A percentile compares a stretch with the other conserved stretches of the same genome.
These are phyloP conservation scores for Sesamia nonagrioides DNA, from an alignment of 1,140 invertebrate species.

Conservation along the genomic window DNA sequence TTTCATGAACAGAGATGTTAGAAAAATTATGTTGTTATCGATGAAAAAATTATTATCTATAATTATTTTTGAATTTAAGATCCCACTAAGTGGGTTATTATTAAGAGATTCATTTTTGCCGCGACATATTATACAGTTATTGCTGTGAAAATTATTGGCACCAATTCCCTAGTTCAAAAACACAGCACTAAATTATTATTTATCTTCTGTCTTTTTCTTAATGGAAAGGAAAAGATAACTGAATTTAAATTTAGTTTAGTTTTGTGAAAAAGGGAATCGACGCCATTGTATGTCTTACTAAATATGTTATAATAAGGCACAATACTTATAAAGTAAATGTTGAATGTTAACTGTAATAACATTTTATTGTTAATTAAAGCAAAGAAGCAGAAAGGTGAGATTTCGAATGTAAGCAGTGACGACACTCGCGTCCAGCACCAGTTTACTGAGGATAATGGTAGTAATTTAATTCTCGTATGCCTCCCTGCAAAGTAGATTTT, in stretches of 20 bases:
- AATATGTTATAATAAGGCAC: constrained; percentile 31
- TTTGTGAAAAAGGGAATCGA: no score
- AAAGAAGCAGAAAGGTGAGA: constrained; percentile 82
- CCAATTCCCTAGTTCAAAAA: no score
- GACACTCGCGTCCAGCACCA: constrained; percentile 70
- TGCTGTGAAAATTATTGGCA: constrained; percentile 3
- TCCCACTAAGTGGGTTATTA: constrained; percentile 16
- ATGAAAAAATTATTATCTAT: not conserved
- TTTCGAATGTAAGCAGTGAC: constrained; percentile 75
- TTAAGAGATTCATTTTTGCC: constrained; percentile 31
- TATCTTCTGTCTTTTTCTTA: no score
- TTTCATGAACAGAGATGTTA: not conserved
- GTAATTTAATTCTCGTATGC: constrained; percentile 62
- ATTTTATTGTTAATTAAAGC: constrained; percentile 83
- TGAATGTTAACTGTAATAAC: constrained; percentile 50
- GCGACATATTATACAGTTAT: constrained; percentile 36
- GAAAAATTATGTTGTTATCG: not conserved
- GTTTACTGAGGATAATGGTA: constrained; percentile 78
- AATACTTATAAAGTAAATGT: constrained; percentile 41
- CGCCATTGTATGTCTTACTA: not conserved
- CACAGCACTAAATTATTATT: no score
- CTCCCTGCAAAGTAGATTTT: constrained; percentile 47
- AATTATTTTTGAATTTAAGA: not conserved
- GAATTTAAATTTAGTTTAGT: no score
- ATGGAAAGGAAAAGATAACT: no score